A percentile compares a stretch with the other conserved stretches of the same genome.
phyloP scores from a whole-genome alignment of 2,113 vertebrate species.

The Cyrtonyx montezumae region DNA sequence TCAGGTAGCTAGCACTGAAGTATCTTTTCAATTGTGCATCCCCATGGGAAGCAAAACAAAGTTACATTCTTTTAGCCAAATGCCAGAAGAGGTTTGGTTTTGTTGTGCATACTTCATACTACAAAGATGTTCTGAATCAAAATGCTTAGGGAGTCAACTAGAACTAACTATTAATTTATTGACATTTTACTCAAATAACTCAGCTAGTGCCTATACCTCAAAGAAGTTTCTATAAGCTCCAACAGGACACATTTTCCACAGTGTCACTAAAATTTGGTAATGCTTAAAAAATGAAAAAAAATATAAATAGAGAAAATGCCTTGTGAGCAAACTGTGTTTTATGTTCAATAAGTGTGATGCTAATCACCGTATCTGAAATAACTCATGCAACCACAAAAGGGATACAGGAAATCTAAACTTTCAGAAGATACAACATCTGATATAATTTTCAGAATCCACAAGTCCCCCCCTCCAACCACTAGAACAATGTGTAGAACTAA shows the following conservation, averaged over 20 bases:
- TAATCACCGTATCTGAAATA: not conserved
- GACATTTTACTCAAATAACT: not conserved
- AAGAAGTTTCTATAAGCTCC: rapidly evolving
- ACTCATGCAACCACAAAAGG: not conserved
- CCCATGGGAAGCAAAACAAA: not conserved
- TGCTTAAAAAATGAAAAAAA: not conserved
- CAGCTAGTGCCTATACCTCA: not conserved
- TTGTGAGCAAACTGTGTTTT: not conserved
- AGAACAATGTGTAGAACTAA: not conserved
- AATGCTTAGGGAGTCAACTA: not conserved
- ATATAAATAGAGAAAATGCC: not conserved
- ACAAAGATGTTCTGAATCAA: not conserved
- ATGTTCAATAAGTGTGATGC: not conserved
- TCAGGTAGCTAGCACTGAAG: not conserved
- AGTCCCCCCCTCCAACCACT: not conserved
- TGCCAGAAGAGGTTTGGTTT: rapidly evolving
- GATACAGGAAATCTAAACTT: not conserved
- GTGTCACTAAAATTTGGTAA: not conserved
- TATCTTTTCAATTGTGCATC: not conserved
- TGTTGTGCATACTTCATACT: not conserved
- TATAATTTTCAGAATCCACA: not conserved
- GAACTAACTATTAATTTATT: not conserved
- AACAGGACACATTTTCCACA: not conserved
- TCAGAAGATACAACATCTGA: not conserved
- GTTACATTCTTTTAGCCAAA: not conserved